Evolutionary conservation across 1,140 invertebrate genomes (phyloP), one percentile per base, ranked within the genome.

Genomic region (Caligus rogercresseyi): DNA sequence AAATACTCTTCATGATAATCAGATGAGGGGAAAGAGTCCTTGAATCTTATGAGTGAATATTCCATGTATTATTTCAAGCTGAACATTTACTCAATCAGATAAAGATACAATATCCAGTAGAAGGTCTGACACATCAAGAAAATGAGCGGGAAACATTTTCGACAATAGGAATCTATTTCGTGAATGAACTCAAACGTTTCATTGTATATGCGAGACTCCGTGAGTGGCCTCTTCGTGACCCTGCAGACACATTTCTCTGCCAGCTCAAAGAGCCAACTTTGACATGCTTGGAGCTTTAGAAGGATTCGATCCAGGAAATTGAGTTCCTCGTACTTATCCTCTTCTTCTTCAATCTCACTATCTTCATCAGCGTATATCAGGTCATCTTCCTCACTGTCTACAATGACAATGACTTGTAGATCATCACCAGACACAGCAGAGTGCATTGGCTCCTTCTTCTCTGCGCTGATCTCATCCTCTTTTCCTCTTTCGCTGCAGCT

Each of bases 101-200:
- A 60, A 24, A 60, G 43, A 19, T 60, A 60, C 20, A 31, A 43
- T 14, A 43, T n/a, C 57, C 57, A 60, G 26, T 60, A 60, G 23
- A 60, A 2, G 24, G 43, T 26, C 2, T 60, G 3, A 15, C 25
- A 21, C 16, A 60, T 14, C 2, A 60, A 31, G 23, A 60, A 60
- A 25, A 23, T n/a, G 20, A 25, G 7, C 1, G 57, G 57, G 25
- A 60, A 60, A 25, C 18, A 14, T 16, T 26, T 60, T 60, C 57
- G 14, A 3, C 20, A 21, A 2, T 25, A 26, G 24, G 14, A 24
- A 31, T 60, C 57, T 31, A 60, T 60, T 2, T 11, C 16, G 25
- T 25, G 25, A 60, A 60, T 60, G 24, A 24, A 21, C 3, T 60
- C 57, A 2, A 25, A 25, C n/a, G 57, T 60, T n/a, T 60, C 26